Conservation (phyloP, 2,888 invertebrate species). For the Campoplex capitator region DNA sequence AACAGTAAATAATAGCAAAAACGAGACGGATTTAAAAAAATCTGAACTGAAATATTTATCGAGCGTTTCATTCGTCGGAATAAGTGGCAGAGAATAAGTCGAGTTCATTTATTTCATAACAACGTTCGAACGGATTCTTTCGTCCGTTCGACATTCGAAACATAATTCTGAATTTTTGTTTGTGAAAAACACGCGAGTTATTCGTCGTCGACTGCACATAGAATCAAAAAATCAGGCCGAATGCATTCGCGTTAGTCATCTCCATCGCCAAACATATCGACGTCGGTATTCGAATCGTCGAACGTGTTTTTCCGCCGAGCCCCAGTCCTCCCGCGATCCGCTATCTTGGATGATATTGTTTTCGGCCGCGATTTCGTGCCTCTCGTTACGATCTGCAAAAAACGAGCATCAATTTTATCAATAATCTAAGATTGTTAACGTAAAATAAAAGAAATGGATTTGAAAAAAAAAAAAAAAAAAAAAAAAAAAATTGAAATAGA, state of each 20-base stretch:
- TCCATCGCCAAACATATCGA: constrained; percentile 77
- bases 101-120: background rate
- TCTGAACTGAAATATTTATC: background rate
- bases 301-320: constrained; percentile 38
- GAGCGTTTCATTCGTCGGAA: background rate
- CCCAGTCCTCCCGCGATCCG: constrained; percentile 27
- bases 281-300: constrained; percentile 70
- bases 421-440: too few relatives aligned
- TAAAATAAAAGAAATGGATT: too few relatives aligned
- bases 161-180: constrained; percentile 9
- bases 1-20: constrained; percentile 54
- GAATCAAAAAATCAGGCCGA: background rate
- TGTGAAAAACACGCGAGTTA: background rate
- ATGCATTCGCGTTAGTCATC: constrained; percentile 43
- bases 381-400: constrained; percentile 72
- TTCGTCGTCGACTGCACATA: background rate
- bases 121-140: background rate
- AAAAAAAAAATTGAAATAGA: background rate
- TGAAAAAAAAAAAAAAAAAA: constrained; percentile 36
- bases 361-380: constrained; percentile 76
- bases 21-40: background rate
- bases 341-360: constrained; percentile 18
- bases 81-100: background rate
- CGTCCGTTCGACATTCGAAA: background rate
- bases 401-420: background rate